These are phyloP conservation scores for Drosophila equinoxialis DNA, from an alignment of 1,140 invertebrate species.

Conservation along the genomic window DNA sequence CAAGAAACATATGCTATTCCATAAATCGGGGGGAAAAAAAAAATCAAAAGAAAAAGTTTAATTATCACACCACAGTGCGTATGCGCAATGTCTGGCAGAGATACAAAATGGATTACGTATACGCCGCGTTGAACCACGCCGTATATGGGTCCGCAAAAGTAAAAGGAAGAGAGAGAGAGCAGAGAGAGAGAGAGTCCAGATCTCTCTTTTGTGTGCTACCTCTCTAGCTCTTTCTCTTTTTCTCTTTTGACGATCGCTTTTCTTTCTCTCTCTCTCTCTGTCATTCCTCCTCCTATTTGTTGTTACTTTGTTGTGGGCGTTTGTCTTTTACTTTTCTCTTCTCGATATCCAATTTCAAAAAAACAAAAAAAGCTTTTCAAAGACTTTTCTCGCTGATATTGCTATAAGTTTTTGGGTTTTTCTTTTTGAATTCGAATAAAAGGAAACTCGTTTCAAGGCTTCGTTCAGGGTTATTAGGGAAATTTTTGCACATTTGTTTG, in stretches of 20 bases:
- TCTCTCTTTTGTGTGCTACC: neutral
- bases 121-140: conserved; percentile 58
- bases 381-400: neutral
- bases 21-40: conserved; percentile 26
- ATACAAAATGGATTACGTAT: conserved; percentile 64
- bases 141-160: conserved; percentile 62
- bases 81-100: conserved; percentile 60
- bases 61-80: conserved; percentile 55
- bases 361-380: conserved; percentile 19
- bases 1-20: conserved; percentile 26
- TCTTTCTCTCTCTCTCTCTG: conserved; percentile 4
- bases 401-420: neutral
- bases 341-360: conserved; percentile 64
- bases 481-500: neutral
- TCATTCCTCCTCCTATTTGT: conserved; percentile 5
- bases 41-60: neutral
- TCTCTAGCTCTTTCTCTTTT: conserved; percentile 6
- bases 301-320: conserved; percentile 45
- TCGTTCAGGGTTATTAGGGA: conserved; percentile 5
- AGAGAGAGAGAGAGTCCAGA: neutral
- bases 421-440: neutral
- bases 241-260: neutral
- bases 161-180: neutral
- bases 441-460: conserved; percentile 2
- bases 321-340: conserved; percentile 14